Percentiles rank a stretch among this genome's conserved stretches.
These are phyloP conservation scores for Typhlichthys subterraneus DNA, from an alignment of 2,797 vertebrate genomes.

Conservation along the genomic window DNA sequence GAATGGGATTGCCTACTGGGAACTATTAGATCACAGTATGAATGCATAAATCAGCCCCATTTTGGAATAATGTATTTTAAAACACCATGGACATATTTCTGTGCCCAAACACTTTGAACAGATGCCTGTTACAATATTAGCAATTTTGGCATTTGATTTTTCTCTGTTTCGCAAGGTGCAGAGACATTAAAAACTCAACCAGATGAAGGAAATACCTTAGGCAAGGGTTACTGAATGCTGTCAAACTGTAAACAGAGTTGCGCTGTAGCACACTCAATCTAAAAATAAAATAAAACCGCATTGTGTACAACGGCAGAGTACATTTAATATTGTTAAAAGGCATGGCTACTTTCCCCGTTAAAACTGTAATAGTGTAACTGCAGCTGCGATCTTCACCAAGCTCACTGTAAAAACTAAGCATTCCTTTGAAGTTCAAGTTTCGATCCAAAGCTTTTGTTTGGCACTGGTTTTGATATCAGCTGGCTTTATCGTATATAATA, in stretches of 20 bases:
- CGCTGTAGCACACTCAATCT: constrained; percentile 13
- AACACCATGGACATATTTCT: constrained; percentile 17
- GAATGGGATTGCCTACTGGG: not conserved
- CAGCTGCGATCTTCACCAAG: constrained; percentile 38
- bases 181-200: constrained; percentile 10
- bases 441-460: constrained; percentile 78
- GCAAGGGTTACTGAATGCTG: constrained; percentile 35
- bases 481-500: constrained; percentile 49
- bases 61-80: constrained; percentile 4
- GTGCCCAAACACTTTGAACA: constrained; percentile 29
- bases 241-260: constrained; percentile 39
- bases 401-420: constrained; percentile 53
- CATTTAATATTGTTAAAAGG: constrained; percentile 29
- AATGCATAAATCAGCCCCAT: constrained; percentile 11
- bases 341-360: constrained; percentile 9
- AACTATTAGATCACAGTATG: constrained; percentile 20
- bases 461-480: constrained; percentile 72
- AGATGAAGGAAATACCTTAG: constrained; percentile 29
- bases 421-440: constrained; percentile 78
- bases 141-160: constrained; percentile 55
- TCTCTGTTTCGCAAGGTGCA: constrained; percentile 1
- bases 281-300: constrained; percentile 30
- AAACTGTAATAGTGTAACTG: constrained; percentile 32
- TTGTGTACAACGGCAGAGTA: constrained; percentile 25
- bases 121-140: constrained; percentile 26